Conservation (phyloP, 2,113 vertebrate species). For the Boulengerochromis microlepis region DNA sequence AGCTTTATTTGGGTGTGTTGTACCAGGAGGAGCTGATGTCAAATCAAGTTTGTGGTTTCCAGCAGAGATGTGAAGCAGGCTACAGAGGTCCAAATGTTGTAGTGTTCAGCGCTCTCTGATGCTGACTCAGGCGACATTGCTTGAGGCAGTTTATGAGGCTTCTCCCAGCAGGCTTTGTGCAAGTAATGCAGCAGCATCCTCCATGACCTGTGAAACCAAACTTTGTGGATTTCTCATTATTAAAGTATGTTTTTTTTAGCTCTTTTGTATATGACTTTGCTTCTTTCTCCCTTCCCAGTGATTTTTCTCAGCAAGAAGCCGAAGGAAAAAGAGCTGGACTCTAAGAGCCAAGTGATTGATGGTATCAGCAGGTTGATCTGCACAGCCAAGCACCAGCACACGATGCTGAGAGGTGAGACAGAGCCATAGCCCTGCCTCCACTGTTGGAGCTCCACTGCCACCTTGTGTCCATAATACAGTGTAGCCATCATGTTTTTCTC, state of each 20-base stretch:
- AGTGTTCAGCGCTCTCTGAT: not conserved
- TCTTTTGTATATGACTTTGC: not conserved
- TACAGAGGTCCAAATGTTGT: not conserved
- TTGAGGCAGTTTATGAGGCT: not conserved
- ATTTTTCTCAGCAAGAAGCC: conserved; percentile 90
- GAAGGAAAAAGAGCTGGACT: conserved; percentile 86
- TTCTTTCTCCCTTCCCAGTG: conserved; percentile 56
- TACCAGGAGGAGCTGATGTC: not conserved
- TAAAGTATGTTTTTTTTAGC: not conserved
- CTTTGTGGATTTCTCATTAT: not conserved
- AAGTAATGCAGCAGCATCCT: not conserved
- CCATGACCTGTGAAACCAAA: not conserved
- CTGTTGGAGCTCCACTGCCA: conserved; percentile 18
- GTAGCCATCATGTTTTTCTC: not conserved
- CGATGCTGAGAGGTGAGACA: conserved; percentile 81
- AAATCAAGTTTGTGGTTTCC: not conserved
- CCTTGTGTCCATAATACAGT: not conserved
- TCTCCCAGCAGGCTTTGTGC: not conserved
- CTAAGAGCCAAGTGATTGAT: conserved; percentile 88
- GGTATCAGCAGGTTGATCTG: conserved; percentile 90
- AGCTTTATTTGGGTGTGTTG: not conserved
- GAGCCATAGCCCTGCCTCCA: not conserved
- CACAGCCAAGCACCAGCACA: conserved; percentile 89
- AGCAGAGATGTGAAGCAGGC: not conserved
- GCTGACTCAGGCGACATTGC: not conserved